Conservation (phyloP, 2,888 invertebrate genomes). For the Limnephilus rhombicus region DNA sequence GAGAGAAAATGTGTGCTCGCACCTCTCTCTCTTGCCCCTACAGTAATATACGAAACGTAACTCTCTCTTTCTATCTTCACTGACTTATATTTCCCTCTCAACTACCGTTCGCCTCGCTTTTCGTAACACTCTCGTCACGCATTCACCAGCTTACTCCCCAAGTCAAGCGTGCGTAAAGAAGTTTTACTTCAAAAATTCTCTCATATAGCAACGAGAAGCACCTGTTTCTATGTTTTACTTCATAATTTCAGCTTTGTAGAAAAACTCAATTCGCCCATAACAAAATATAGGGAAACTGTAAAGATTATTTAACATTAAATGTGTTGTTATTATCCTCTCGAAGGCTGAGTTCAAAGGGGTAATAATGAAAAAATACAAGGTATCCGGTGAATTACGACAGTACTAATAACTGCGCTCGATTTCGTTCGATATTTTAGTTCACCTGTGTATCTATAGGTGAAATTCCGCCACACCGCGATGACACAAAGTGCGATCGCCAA, state of each 20-base stretch:
- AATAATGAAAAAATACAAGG: neutral
- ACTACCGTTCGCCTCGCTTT: no score
- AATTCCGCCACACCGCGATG: neutral
- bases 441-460: neutral
- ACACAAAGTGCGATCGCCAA: slow-evolving; percentile 35
- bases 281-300: no score
- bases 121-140: no score
- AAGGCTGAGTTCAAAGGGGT: neutral
- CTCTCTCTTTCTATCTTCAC: no score
- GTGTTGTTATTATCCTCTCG: neutral
- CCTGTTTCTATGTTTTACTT: neutral
- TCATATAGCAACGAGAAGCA: neutral
- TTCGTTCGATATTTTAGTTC: neutral
- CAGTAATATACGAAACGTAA: no score
- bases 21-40: no score
- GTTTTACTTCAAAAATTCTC: neutral
- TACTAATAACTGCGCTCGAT: neutral
- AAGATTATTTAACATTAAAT: neutral
- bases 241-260: no score
- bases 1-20: no score
- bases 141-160: no score
- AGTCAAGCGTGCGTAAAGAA: no score
- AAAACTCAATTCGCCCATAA: no score
- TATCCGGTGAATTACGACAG: neutral
- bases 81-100: no score